Base-by-base conservation (phyloP, 2,888 invertebrate genomes). In the Tenodera sinensis region DNA sequence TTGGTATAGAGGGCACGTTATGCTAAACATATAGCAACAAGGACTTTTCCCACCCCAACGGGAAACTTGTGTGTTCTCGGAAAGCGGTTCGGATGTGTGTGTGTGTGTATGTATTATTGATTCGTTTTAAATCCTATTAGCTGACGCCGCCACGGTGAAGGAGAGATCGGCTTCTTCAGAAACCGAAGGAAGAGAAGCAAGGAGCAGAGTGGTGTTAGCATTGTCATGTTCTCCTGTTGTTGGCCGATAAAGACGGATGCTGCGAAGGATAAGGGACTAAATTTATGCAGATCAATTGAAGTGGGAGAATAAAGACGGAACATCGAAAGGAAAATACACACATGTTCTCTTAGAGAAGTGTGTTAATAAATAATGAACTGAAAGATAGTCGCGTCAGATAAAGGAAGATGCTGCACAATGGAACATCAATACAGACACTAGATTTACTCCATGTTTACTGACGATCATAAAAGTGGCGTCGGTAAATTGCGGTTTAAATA, bases 21-120 rank as follows among this genome's bases (percentile, higher is more conserved):
- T 71, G 20, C 54, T 71, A 71, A 71, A 71, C 20, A 71, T 71
- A 71, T 54, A 71, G 25, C 54, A 71, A 71, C 54, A 71, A 71
- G 54, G 54, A 71, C 54, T 20, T 54, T 54, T 20, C 54, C 54
- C 20, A 20, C 20, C 54, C 54, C 54, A 8, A 71, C 54, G 25
- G 20, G 54, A 71, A 71, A 71, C 20, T 71, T 71, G 54, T 71
- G 54, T 54, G 15, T 71, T 25, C 54, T 71, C 54, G 2, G 20
- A 71, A 71, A 71, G 54, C 20, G 54, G 54, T 71, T 20, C 81
- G 28, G 20, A 28, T 81, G 87, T 54, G 87, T 90, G 89, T 81
- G 87, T 54, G 87, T 90, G 89, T 89, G 89, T 90, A 90, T 90
- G 90, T 90, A 90, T 90, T 90, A 90, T 90, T 90, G 90, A 90